Percentiles rank a stretch among this genome's conserved stretches.
phyloP scores from a whole-genome alignment of 2,888 invertebrate genomes.

The Candidula unifasciata region DNA sequence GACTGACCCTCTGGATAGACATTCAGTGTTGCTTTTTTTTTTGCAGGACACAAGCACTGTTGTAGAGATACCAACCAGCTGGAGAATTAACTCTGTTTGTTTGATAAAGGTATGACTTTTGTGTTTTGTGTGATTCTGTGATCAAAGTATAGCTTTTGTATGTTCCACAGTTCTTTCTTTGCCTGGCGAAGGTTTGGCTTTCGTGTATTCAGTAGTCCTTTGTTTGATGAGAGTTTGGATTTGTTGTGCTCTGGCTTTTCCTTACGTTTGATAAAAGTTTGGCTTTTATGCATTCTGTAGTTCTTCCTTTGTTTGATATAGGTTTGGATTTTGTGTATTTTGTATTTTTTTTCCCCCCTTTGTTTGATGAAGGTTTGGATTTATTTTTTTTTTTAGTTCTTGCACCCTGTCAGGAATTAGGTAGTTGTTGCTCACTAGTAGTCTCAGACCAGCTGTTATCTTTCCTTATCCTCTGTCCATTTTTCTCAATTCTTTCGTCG shows the following conservation, averaged over 20 bases:
- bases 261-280: not conserved
- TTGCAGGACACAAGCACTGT: conserved; percentile 84
- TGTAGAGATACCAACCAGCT: conserved; percentile 83
- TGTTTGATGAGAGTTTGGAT: not conserved
- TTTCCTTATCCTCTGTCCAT: too few species aligned
- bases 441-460: too few species aligned
- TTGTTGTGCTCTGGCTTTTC: not conserved
- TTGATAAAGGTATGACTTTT: conserved; percentile 82
- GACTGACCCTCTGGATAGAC: not conserved
- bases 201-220: not conserved
- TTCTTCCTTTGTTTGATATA: too few species aligned
- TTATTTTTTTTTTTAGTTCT: too few species aligned
- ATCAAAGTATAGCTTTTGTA: not conserved
- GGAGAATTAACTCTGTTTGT: conserved; percentile 84
- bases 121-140: not conserved
- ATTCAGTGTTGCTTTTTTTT: not conserved
- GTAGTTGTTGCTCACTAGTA: too few species aligned
- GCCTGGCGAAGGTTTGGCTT: not conserved
- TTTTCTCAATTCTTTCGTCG: too few species aligned
- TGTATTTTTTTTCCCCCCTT: too few species aligned
- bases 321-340: not conserved
- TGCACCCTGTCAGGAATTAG: too few species aligned
- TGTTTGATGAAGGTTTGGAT: not conserved
- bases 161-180: not conserved
- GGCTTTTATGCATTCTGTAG: too few species aligned